A percentile compares a stretch with the other conserved stretches of the same genome.
phyloP scores from a whole-genome alignment of 2,888 invertebrate genomes.

The Nomada ferruginata region DNA sequence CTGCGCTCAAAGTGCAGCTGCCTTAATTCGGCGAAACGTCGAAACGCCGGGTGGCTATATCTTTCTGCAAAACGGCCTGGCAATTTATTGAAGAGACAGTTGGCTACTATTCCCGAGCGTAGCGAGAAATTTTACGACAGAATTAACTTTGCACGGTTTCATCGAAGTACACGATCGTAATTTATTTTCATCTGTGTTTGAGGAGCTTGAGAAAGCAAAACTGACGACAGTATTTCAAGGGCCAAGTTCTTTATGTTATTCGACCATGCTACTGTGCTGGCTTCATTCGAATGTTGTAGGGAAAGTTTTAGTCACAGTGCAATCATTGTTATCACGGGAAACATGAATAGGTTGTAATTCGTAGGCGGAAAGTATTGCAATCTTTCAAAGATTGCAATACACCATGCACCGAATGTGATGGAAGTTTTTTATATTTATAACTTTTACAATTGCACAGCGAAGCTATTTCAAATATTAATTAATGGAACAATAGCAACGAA shows the following conservation, averaged over 20 bases:
- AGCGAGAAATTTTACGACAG: slow-evolving; percentile 2
- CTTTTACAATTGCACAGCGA: no score
- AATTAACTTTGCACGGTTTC: slow-evolving; percentile 6
- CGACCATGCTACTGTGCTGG: neutral
- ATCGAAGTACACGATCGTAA: slow-evolving; percentile 3
- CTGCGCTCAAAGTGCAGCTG: neutral
- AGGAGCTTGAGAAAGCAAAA: neutral
- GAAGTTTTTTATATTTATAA: no score
- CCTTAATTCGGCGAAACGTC: slow-evolving; percentile 22
- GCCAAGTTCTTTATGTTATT: neutral
- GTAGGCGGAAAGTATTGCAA: no score
- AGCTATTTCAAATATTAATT: neutral
- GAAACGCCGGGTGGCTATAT: neutral
- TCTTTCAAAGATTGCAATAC: no score
- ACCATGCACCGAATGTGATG: no score
- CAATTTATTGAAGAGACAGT: slow-evolving; percentile 7
- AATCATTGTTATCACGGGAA: no score
- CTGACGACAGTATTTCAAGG: neutral
- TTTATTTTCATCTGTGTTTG: slow-evolving; percentile 1
- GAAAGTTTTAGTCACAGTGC: no score
- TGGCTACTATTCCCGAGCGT: neutral
- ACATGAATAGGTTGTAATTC: no score
- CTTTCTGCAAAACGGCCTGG: neutral
- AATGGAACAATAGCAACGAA: neutral
- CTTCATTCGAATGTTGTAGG: neutral